Evolutionary conservation across 2,888 invertebrate genomes (phyloP), one percentile per base, ranked within the genome.

Genomic region (Scaptomyza flava): DNA sequence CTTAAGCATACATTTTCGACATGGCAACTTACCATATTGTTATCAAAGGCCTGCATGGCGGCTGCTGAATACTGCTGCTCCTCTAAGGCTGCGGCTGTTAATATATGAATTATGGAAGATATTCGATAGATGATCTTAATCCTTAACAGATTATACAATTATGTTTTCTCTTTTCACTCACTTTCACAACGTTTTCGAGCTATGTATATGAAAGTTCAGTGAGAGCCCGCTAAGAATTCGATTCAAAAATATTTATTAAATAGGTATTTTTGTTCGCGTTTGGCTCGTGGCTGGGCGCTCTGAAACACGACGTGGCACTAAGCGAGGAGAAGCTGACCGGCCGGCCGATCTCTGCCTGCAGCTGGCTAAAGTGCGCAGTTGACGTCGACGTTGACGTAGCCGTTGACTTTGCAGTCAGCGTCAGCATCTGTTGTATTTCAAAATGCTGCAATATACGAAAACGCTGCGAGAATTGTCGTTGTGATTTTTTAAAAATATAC

Each of bases 21-120:
- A 11, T 6, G 30, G 3, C 9, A 7, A 89, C 90, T 90, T 84
- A 90, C 90, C 75, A 90, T 79, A 68, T 77, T 90, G 72, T 79
- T 90, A 70, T 90, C 90, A 76, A 90, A 90, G 72, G 90, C 89
- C 87, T 90, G 90, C 90, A 90, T 90, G 65, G 57, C 78, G 73
- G 60, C 69, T 66, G 72, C 17, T 41, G 41, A 2, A 14, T 41
- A 17, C 46, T 62, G 63, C 27, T 72, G 58, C 34, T 57, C 45
- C 17, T 17, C 53, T 71, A 5, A 5, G 6, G 63, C 43, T 50
- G 63, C 45, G 41, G 60, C 69, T 69, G 65, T 60, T 60, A 12
- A 20, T 30, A 20, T 9, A 54, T 45, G 17, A 47, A 43, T 31
- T 14, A 46, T 27, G 54, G 23, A 41, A 41, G 12, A 34, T 43